Evolutionary conservation across 2,888 invertebrate genomes (phyloP), one percentile per base, ranked within the genome.

Genomic region (Trypoxylon attenuatum): DNA sequence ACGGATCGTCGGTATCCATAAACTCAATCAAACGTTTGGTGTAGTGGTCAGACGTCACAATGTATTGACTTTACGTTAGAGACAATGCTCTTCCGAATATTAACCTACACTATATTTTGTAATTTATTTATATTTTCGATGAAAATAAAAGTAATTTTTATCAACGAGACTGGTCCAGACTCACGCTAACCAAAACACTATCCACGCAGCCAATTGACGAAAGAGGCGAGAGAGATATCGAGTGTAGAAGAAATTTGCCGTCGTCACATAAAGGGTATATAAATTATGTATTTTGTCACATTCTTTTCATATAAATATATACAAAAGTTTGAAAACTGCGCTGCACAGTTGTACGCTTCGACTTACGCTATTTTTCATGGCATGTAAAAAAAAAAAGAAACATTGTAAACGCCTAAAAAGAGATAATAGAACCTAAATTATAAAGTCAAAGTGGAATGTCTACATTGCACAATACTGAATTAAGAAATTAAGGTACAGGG

Each of bases 61-160:
- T 43, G 41, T 58, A 54, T 46, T 39, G 55, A 70, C 47, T 80
- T 82, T 74, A 70, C 61, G 74, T 80, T 75, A 72, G 70, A 73
- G 64, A 73, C 63, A 60, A 73, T 68, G 78, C 74, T 84, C 78
- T 79, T 79, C 78, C 78, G 77, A 78, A 77, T 78, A 80, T 81
- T 80, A 77, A 80, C 79, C 77, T 74, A 78, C n/a, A 79, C 71
- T 81, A 78, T 82, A 83, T 84, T 84, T 86, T 86, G 82, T 86
- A 85, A 86, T 84, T 86, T 85, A 86, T 85, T 86, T 86, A 85
- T 86, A 85, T 84, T 84, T 84, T 85, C 77, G 67, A 80, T 79
- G 76, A 81, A 70, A 82, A 74, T 73, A 82, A 82, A 82, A 77
- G 71, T 82, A 78, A 84, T 82, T 83, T 84, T 83, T 82, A 81